Evolutionary conservation across 2,113 vertebrate genomes (phyloP), one percentile per base, ranked within the genome.

Genomic region (Mastomys natalensis): DNA sequence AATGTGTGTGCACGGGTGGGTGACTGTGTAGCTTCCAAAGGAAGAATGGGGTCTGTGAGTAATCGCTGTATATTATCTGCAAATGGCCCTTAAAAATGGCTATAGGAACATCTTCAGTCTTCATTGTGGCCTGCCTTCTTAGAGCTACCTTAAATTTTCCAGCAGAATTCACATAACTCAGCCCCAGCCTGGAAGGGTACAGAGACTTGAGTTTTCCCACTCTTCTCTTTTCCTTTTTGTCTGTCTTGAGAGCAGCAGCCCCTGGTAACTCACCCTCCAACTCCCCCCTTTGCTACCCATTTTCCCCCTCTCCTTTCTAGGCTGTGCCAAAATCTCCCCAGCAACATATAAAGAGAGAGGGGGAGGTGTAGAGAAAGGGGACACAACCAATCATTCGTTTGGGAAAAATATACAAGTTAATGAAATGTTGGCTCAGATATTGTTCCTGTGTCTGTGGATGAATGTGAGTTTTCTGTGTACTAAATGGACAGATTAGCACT

Each of bases 371-470:
- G 13, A 68, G 66, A 82, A n/a, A 17, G 45, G 29, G 55, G 43
- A 24, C 16, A 96, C 62, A 95, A 96, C 94, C 78, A 97, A 90
- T 96, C 82, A 60, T 66, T 94, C 55, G 76, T 95, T 98, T 95
- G 68, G 91, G 94, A 89, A 98, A 97, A 96, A 97, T 89, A 97
- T 95, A 96, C 89, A 96, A 96, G 78, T 91, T 95, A 95, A 96
- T 96, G 93, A 93, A 97, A 96, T 94, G 76, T 94, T 97, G 97
- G 58, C 89, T 97, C 77, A 85, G 55, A 93, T 94, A 77, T 81
- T 96, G 78, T 95, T 96, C 68, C 82, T 93, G 93, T 10, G 43
- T 91, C 55, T 93, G 68, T 70, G 62, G 37, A 40, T 92, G 81
- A 89, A 96, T 95, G 77, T 95, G 87, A 95, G 74, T 89, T 91